Evolutionary conservation across 2,797 vertebrate genomes (phyloP).

Genomic region (Anomalospiza imberbis): DNA sequence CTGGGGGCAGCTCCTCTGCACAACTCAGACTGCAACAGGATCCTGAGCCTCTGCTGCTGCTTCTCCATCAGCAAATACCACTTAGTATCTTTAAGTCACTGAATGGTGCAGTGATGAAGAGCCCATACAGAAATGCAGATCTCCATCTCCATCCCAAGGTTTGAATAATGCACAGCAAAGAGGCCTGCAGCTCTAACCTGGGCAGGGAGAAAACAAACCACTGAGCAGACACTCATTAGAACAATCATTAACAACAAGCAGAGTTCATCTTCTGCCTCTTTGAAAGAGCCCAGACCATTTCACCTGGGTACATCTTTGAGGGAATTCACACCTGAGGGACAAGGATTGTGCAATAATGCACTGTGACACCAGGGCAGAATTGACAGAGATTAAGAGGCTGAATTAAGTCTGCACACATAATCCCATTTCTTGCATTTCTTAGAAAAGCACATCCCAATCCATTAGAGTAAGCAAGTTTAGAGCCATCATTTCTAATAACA

Average conservation of each 20-base stretch:
- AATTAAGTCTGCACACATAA: background rate
- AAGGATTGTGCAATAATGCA: background rate
- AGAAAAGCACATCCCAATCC: background rate
- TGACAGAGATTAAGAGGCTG: background rate
- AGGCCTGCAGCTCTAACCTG: background rate
- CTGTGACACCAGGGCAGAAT: background rate
- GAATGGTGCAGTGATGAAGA: background rate
- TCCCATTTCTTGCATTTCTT: background rate
- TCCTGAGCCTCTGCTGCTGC: background rate
- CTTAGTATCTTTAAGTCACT: background rate
- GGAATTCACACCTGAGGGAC: background rate
- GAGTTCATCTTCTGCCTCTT: background rate
- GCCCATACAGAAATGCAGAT: background rate
- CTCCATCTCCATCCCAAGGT: background rate
- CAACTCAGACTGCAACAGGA: background rate
- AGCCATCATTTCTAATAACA: background rate
- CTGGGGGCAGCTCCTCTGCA: background rate
- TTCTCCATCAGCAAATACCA: background rate
- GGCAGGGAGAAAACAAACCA: background rate
- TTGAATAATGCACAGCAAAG: background rate
- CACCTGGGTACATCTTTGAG: background rate
- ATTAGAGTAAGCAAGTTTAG: background rate
- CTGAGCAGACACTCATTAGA: rapidly evolving
- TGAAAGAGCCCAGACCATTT: background rate
- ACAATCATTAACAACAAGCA: background rate